Base-by-base conservation (phyloP, 2,113 vertebrate species). In the Cololabis saira region DNA sequence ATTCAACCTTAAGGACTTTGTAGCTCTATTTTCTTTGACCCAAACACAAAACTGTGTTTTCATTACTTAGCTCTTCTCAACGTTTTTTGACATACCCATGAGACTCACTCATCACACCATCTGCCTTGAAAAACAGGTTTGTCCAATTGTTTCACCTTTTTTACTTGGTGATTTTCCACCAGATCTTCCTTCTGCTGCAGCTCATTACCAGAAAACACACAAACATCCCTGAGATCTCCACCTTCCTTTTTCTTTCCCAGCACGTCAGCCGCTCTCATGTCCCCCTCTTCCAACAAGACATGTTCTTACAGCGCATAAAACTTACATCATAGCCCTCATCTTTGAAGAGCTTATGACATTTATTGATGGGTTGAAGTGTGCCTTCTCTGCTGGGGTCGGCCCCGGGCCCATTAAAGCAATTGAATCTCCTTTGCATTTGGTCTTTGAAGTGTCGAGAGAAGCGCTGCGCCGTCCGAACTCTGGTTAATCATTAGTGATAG, bases 401-500 rank as follows among this genome's bases (percentile, higher is more conserved):
- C 71, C 44, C 19, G 61, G 49, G 75, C 71, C 80, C 45, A 64
- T 87, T 81, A 72, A 61, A 74, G 80, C 85, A 57, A 74, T 79
- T 66, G 74, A 74, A 74, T 82, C 68, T 66, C 48, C 66, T 71
- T 56, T 18, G 63, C 52, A 30, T 52, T 55, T 50, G 18, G 48
- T 41, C 75, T 88, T 80, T 88, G 86, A 88, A 84, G 81, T 74
- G 71, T 57, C 59, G 54, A 53, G 72, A 78, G 78, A 62, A 54
- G 24, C n/a, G 14, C 27, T 5, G n/a, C 1, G 48, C 59, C 27
- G 24, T 69, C 80, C 58, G 4, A n/a, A 27, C 67, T 43, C 42
- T 2, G 43, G 70, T 59, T 86, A 76, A 80, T 80, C 76, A 74
- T 74, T 66, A 83, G 67, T 9, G 75, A 83, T 65, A 18, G 77